Percentiles rank a stretch among this genome's conserved stretches.
Evolutionary conservation across 2,113 vertebrate species (phyloP).

Genomic region (Stigmatopora argus): DNA sequence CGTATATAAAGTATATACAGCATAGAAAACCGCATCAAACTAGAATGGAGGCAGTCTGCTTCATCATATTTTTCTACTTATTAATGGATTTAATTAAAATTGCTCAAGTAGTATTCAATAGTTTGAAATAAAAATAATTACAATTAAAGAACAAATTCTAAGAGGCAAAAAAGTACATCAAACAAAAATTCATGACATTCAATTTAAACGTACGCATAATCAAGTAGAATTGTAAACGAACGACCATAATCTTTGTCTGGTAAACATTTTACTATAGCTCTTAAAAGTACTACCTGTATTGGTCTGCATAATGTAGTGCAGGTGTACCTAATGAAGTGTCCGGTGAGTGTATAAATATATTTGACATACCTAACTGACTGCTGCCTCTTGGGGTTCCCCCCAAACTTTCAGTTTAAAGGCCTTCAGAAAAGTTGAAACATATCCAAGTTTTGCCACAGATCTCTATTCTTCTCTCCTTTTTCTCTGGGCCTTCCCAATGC

Average conservation of each 20-base stretch:
- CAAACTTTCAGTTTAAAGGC: slow-evolving; percentile 53
- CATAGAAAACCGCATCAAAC: not conserved
- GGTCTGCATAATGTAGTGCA: not conserved
- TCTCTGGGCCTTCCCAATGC: slow-evolving; percentile 30
- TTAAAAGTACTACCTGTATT: not conserved
- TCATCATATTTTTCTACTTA: not conserved
- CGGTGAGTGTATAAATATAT: slow-evolving; percentile 41
- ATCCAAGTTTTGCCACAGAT: slow-evolving; percentile 61
- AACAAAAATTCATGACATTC: not conserved
- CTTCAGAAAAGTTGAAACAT: slow-evolving; percentile 56
- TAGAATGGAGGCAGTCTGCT: not conserved
- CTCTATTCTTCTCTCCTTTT: slow-evolving; percentile 37
- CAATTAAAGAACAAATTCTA: not conserved
- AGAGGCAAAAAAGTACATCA: not conserved
- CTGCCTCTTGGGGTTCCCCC: slow-evolving; percentile 47
- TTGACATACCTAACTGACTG: slow-evolving; percentile 54
- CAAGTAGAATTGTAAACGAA: too few relatives aligned
- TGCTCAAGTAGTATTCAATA: not conserved
- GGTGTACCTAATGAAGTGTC: slow-evolving; percentile 9
- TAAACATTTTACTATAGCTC: not conserved
- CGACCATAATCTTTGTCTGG: too few relatives aligned
- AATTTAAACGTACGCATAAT: not conserved
- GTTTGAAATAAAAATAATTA: not conserved
- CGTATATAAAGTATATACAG: not conserved
- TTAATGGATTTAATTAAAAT: not conserved